Evolutionary conservation across 2,113 vertebrate species (phyloP), one percentile per base, ranked within the genome.

Genomic region (Alexandromys fortis): DNA sequence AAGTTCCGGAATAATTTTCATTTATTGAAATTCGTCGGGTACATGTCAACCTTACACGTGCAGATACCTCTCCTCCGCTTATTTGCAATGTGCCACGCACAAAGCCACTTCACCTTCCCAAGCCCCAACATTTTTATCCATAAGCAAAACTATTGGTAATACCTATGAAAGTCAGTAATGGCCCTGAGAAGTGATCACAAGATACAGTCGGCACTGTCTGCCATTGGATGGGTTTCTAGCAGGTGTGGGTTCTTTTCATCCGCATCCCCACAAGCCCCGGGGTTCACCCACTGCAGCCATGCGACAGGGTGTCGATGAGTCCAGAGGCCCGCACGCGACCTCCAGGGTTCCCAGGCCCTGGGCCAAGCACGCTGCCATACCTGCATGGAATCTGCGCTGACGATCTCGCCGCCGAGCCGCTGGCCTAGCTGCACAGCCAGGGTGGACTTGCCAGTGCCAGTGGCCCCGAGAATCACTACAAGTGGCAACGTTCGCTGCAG

Each of bases 321-420:
- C 76, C 86, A 22, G 49, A 73, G 82, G 70, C 75, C 81, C 7
- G 28, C 55, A 49, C 33, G 45, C 8, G 22, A 35, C 81, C 93
- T 63, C 38, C 52, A 9, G 68, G 35, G 16, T 55, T 49, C 33
- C 30, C 65, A 89, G 45, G 61, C 49, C 90, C 3, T 24, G 28
- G 42, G 45, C 63, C 72, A 33, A 42, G 47, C 14, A n/a, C 67
- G 35, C 45, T 30, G 86, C 33, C 89, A 16, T 98, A 99, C 99
- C 99, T 99, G 99, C 99, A 99, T 99, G 96, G 99, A 99, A 97
- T 99, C 99, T 1, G 99, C 99, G 98, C 99, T 99, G 98, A 99
- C 98, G 91, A 99, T 99, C 97, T 99, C 99, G 7, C 99, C 99
- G 72, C 98, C 98, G 1, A 99, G 98, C 42, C 98, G 98, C 97